phyloP scores from a whole-genome alignment of 2,797 vertebrate genomes.

The Harpagifer antarcticus region DNA sequence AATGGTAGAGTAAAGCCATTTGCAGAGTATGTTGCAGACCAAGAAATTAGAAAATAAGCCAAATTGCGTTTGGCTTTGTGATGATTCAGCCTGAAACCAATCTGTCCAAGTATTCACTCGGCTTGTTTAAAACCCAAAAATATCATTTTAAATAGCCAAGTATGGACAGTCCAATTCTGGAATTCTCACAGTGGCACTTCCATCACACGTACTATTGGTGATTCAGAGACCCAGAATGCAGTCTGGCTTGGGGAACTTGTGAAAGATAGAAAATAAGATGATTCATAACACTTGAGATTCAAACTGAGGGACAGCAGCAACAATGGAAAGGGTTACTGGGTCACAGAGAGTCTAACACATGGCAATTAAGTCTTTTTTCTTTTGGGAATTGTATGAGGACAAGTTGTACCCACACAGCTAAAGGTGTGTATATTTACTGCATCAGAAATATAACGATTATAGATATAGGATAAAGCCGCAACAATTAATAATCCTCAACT shows the following conservation, averaged over 20 bases:
- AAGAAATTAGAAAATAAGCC: conserved; percentile 69
- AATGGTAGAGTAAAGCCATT: conserved; percentile 52
- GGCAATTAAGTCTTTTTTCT: background rate
- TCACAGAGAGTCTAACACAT: background rate
- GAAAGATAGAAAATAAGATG: conserved; percentile 50
- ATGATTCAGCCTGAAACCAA: conserved; percentile 64
- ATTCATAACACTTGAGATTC: conserved; percentile 54
- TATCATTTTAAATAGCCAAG: conserved; percentile 46
- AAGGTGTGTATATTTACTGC: background rate
- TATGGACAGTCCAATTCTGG: conserved; percentile 20
- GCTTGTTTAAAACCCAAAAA: conserved; percentile 50
- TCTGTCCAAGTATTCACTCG: conserved; percentile 50
- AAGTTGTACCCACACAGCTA: background rate
- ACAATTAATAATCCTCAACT: no score
- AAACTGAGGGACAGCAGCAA: conserved; percentile 19
- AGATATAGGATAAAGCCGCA: background rate
- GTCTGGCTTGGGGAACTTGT: conserved; percentile 25
- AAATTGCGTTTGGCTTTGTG: conserved; percentile 67
- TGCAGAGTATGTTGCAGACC: conserved; percentile 47
- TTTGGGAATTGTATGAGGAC: conserved; percentile 1
- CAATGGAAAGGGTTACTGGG: conserved; percentile 22
- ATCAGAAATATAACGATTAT: background rate
- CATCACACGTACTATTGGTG: conserved; percentile 28
- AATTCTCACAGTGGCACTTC: conserved; percentile 28
- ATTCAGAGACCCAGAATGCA: conserved; percentile 39